phyloP scores from a whole-genome alignment of 2,888 invertebrate genomes.

The Hemistola chrysoprasaria region DNA sequence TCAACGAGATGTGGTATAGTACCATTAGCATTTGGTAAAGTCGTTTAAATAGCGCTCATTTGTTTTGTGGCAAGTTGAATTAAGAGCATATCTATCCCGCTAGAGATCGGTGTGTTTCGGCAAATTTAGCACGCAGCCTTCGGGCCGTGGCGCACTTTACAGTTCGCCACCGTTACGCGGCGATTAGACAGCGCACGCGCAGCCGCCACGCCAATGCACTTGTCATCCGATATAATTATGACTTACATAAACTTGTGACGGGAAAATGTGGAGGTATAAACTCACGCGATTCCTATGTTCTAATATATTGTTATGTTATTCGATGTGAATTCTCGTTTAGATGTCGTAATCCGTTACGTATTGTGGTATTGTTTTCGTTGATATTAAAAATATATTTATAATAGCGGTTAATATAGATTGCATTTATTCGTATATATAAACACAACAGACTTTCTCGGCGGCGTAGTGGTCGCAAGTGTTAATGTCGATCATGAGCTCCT shows the following conservation, averaged over 20 bases:
- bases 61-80: conserved; percentile 51
- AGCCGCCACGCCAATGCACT: conserved; percentile 41
- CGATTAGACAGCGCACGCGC: conserved; percentile 74
- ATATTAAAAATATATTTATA: no score
- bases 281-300: conserved; percentile 15
- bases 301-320: background rate
- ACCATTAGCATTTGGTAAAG: no score
- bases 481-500: no score
- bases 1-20: no score
- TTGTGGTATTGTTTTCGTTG: no score
- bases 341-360: background rate
- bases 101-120: conserved; percentile 76
- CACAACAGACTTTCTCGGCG: no score
- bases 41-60: no score
- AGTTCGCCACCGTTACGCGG: conserved; percentile 79
- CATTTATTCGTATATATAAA: no score
- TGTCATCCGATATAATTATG: conserved; percentile 34
- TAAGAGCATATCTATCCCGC: conserved; percentile 71
- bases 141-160: conserved; percentile 76
- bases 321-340: conserved; percentile 1
- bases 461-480: no score
- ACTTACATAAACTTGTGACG: conserved; percentile 29
- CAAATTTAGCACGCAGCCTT: conserved; percentile 79
- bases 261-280: conserved; percentile 21
- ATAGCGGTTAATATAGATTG: no score